Percentiles rank a stretch among this genome's conserved stretches.
These are phyloP conservation scores for Heliconius ismenius DNA, from an alignment of 2,888 invertebrate species.

Conservation along the genomic window DNA sequence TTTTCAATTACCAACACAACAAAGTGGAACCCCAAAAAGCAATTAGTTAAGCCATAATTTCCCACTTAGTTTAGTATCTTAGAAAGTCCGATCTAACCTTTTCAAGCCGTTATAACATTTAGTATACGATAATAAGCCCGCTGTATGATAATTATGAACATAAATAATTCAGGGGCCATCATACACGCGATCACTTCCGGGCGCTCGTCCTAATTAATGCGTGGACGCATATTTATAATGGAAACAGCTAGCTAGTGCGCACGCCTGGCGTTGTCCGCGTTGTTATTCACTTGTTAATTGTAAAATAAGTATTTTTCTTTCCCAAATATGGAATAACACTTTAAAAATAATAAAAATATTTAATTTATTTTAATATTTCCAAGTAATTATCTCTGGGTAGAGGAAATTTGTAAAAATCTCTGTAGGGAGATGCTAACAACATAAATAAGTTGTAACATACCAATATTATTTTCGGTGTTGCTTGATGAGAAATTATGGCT, in stretches of 20 bases:
- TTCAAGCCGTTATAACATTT: slow-evolving; percentile 70
- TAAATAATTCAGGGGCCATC: slow-evolving; percentile 81
- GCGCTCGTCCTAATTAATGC: slow-evolving; percentile 70
- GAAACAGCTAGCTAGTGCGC: slow-evolving; percentile 13
- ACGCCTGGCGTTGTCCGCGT: slow-evolving; percentile 1
- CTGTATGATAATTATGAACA: slow-evolving; percentile 79
- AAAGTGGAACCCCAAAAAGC: neutral
- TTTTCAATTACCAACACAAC: neutral
- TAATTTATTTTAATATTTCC: no score
- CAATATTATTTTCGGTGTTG: no score
- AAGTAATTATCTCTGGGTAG: no score
- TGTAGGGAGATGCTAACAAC: no score
- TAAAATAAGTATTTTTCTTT: no score
- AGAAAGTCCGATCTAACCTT: slow-evolving; percentile 32
- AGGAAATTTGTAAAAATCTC: no score
- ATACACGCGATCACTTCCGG: slow-evolving; percentile 80
- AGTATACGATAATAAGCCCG: slow-evolving; percentile 78
- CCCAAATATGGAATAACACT: no score
- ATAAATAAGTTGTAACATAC: no score
- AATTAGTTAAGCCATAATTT: slow-evolving; percentile 11
- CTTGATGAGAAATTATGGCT: no score
- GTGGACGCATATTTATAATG: slow-evolving; percentile 43
- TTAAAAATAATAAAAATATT: no score
- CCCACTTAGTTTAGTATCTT: slow-evolving; percentile 25
- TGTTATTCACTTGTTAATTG: neutral